Evolutionary conservation across 1,140 invertebrate genomes (phyloP).

Genomic region (Megalonaias nervosa): DNA sequence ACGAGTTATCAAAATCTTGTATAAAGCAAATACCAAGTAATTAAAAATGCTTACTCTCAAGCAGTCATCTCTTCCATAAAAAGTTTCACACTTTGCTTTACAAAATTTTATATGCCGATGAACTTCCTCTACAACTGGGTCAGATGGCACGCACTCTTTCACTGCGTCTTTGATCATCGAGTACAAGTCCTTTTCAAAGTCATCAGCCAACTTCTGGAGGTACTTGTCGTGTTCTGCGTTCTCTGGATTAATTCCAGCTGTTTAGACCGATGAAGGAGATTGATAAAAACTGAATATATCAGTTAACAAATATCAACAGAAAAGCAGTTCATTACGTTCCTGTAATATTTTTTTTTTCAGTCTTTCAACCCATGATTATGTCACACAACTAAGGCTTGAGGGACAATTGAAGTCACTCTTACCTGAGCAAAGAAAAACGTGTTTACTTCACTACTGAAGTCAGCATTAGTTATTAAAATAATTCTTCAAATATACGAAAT

Average conservation of each 20-base stretch:
- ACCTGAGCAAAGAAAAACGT: too few species aligned
- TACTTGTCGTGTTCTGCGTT: slow-evolving; percentile 47
- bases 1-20: too few species aligned
- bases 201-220: slow-evolving; percentile 44
- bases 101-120: slow-evolving; percentile 53
- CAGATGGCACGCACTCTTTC: slow-evolving; percentile 22
- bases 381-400: too few species aligned
- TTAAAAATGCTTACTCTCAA: slow-evolving; percentile 40
- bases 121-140: slow-evolving; percentile 42
- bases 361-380: too few species aligned
- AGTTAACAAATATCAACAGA: too few species aligned
- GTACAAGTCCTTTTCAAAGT: slow-evolving; percentile 47
- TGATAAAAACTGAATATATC: too few species aligned
- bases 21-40: background rate
- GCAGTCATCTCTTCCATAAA: slow-evolving; percentile 48
- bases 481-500: too few species aligned
- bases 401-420: too few species aligned
- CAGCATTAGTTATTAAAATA: too few species aligned
- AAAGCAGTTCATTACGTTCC: too few species aligned
- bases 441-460: too few species aligned
- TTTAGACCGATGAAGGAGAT: background rate
- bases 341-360: too few species aligned
- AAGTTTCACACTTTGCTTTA: slow-evolving; percentile 49
- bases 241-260: slow-evolving; percentile 53
- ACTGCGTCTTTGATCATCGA: slow-evolving; percentile 45